Evolutionary conservation across 2,797 vertebrate genomes (phyloP).

Genomic region (Typhlichthys subterraneus): DNA sequence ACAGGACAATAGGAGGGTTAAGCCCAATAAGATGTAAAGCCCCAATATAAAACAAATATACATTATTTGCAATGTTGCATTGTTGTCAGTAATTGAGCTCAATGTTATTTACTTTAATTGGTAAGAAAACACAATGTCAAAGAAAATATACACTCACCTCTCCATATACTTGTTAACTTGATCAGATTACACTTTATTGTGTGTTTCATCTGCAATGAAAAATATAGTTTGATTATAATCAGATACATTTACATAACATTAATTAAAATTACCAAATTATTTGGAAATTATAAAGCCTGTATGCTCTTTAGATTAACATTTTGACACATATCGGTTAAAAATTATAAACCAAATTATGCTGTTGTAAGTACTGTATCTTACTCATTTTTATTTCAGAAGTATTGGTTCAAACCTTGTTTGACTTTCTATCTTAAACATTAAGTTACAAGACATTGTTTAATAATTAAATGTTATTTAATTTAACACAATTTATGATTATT

Average conservation of each 20-base stretch:
- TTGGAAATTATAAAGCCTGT: slow-evolving; percentile 53
- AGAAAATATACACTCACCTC: slow-evolving; percentile 56
- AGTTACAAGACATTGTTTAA: slow-evolving; percentile 91
- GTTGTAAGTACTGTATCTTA: slow-evolving; percentile 71
- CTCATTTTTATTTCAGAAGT: slow-evolving; percentile 77
- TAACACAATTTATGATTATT: slow-evolving; percentile 77
- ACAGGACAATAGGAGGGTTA: too few species aligned
- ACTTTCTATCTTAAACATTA: slow-evolving; percentile 87
- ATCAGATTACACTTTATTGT: slow-evolving; percentile 39
- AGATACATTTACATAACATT: not conserved
- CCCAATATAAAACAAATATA: too few species aligned
- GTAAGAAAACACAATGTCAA: not conserved
- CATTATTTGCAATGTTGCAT: not conserved
- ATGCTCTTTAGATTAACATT: slow-evolving; percentile 78
- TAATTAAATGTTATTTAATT: slow-evolving; percentile 86
- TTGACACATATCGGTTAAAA: slow-evolving; percentile 77
- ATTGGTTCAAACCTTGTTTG: slow-evolving; percentile 77
- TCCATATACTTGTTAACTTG: slow-evolving; percentile 34
- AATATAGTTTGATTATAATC: slow-evolving; percentile 29
- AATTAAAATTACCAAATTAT: slow-evolving; percentile 10
- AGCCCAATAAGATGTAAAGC: too few species aligned
- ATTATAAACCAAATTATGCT: slow-evolving; percentile 97
- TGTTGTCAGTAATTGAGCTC: not conserved
- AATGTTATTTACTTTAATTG: too few species aligned
- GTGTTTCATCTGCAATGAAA: slow-evolving; percentile 59